phyloP scores from a whole-genome alignment of 1,140 invertebrate species.

The Cotesia typhae region DNA sequence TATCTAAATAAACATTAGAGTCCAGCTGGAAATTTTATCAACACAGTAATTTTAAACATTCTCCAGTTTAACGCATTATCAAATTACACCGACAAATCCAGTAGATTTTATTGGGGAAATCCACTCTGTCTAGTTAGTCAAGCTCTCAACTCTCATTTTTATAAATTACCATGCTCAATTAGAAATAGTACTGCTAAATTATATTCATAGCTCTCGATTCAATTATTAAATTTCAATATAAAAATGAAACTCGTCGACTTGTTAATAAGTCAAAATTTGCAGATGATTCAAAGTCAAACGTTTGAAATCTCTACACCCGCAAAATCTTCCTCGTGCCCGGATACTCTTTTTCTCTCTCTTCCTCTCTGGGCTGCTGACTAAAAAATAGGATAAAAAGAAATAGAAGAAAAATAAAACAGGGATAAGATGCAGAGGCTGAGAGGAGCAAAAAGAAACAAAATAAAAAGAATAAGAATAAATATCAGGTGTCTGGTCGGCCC shows the following conservation, averaged over 20 bases:
- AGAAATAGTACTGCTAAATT: too few species aligned
- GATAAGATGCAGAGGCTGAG: background rate
- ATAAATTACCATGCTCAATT: too few species aligned
- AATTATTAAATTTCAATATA: too few species aligned
- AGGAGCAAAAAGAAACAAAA: background rate
- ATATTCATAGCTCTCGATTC: too few species aligned
- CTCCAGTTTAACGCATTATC: too few species aligned
- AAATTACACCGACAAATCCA: background rate
- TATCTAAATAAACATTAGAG: too few species aligned
- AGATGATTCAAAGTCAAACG: background rate
- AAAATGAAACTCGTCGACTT: background rate
- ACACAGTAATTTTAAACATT: too few species aligned
- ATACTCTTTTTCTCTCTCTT: background rate
- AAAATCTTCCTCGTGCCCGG: background rate
- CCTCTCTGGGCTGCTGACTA: too few species aligned
- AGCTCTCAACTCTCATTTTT: too few species aligned
- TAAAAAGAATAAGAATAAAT: constrained; percentile 35
- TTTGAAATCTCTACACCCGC: background rate
- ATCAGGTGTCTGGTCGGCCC: constrained; percentile 45
- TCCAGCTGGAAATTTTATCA: too few species aligned
- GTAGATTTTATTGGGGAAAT: too few species aligned
- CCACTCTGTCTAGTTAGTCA: too few species aligned
- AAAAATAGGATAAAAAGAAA: background rate
- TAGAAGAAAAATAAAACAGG: background rate
- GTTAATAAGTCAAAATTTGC: constrained; percentile 25